Percentiles rank a stretch among this genome's conserved stretches.
Evolutionary conservation across 1,140 invertebrate genomes (phyloP).

Genomic region (Conopomorpha cramerella): DNA sequence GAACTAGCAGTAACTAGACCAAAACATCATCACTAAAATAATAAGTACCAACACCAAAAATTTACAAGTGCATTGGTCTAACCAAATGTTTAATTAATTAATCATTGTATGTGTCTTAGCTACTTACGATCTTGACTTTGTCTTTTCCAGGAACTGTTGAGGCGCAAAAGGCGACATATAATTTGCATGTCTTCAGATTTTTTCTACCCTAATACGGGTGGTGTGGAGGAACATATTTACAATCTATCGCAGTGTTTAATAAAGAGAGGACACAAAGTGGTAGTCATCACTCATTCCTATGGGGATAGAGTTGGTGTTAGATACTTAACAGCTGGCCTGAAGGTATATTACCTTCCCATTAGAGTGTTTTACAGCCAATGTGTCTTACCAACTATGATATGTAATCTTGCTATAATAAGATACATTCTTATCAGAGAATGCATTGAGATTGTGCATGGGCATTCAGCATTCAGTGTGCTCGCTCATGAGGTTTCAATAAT

Average conservation of each 20-base stretch:
- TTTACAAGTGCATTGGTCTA: too few relatives aligned
- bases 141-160: constrained; percentile 22
- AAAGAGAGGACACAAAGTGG: constrained; percentile 86
- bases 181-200: constrained; percentile 96
- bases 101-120: too few relatives aligned
- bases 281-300: constrained; percentile 95
- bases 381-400: constrained; percentile 91
- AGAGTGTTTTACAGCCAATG: constrained; percentile 95
- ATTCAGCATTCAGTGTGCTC: constrained; percentile 97
- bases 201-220: constrained; percentile 99
- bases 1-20: not conserved
- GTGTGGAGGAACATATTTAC: constrained; percentile 98
- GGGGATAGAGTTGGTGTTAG: constrained; percentile 76
- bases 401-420: constrained; percentile 87
- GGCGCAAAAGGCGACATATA: constrained; percentile 21
- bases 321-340: constrained; percentile 94
- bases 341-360: constrained; percentile 97
- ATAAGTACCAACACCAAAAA: too few relatives aligned
- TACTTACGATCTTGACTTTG: too few relatives aligned
- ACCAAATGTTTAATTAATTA: too few relatives aligned
- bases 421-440: constrained; percentile 91
- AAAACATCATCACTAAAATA: not conserved
- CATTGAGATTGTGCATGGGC: constrained; percentile 95
- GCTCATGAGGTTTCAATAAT: constrained; percentile 96
- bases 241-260: constrained; percentile 96